These are phyloP conservation scores for Calliphora vicina DNA, from an alignment of 1,140 invertebrate species.

Conservation along the genomic window DNA sequence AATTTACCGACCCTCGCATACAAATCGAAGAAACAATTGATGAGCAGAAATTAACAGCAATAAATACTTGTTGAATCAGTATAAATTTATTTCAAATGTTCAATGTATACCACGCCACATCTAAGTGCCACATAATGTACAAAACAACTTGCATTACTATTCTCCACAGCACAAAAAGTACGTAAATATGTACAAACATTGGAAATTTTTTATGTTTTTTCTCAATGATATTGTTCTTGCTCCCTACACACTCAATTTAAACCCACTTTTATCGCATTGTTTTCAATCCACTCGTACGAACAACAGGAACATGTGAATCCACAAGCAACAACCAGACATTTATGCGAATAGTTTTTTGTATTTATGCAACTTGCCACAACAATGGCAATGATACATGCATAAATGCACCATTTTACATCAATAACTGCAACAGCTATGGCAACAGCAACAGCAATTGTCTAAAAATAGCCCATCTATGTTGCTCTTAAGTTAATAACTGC, in stretches of 20 bases:
- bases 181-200: neutral
- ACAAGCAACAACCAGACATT: neutral
- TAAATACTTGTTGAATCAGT: neutral
- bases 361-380: neutral
- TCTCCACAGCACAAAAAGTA: too few relatives aligned
- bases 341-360: neutral
- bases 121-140: neutral
- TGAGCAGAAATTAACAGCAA: neutral
- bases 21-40: neutral
- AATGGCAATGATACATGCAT: neutral
- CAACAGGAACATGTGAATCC: neutral
- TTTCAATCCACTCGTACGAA: neutral
- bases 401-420: neutral
- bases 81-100: neutral
- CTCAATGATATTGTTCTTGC: neutral
- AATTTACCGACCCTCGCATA: neutral
- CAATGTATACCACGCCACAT: neutral
- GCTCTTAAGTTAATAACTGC: conserved; percentile 8
- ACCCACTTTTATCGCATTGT: neutral
- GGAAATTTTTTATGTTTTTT: neutral
- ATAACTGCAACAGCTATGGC: neutral
- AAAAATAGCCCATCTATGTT: neutral
- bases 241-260: neutral
- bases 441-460: neutral
- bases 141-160: too few relatives aligned